phyloP scores from a whole-genome alignment of 2,113 vertebrate species.

The Protobothrops mucrosquamatus region DNA sequence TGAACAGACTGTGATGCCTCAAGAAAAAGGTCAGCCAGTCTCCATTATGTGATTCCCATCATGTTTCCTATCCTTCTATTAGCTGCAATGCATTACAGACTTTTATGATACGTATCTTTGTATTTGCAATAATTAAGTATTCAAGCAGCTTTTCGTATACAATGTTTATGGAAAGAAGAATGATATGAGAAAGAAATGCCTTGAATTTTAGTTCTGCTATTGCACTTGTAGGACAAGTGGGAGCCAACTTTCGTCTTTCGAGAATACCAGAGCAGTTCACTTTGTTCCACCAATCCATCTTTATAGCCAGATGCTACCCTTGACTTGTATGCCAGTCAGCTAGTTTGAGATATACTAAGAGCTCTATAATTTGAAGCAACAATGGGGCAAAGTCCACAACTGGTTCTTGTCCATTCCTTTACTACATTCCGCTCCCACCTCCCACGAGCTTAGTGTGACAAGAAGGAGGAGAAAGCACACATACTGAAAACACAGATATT shows the following conservation, averaged over 20 bases:
- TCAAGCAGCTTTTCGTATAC: background rate
- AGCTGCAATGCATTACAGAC: background rate
- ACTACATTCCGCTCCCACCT: conserved; percentile 40
- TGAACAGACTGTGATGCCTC: background rate
- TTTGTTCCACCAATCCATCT: rapidly evolving
- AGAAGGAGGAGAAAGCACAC: conserved; percentile 62
- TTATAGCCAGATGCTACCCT: conserved; percentile 57
- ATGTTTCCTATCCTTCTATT: background rate
- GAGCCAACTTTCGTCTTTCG: background rate
- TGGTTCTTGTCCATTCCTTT: conserved; percentile 47
- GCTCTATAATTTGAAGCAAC: conserved; percentile 58
- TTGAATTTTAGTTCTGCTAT: background rate
- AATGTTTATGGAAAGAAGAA: background rate
- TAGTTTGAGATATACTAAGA: conserved; percentile 63
- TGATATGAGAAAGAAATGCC: background rate
- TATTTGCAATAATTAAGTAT: background rate
- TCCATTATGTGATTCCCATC: background rate
- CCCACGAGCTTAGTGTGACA: background rate
- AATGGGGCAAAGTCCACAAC: conserved; percentile 62
- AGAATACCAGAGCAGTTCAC: background rate
- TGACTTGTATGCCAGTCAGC: conserved; percentile 70
- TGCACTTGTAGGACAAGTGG: background rate
- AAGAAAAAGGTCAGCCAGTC: background rate
- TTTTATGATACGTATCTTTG: background rate
- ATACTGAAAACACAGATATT: conserved; percentile 77